These are phyloP conservation scores for Semaprochilodus insignis DNA, from an alignment of 2,797 vertebrate species.

Conservation along the genomic window DNA sequence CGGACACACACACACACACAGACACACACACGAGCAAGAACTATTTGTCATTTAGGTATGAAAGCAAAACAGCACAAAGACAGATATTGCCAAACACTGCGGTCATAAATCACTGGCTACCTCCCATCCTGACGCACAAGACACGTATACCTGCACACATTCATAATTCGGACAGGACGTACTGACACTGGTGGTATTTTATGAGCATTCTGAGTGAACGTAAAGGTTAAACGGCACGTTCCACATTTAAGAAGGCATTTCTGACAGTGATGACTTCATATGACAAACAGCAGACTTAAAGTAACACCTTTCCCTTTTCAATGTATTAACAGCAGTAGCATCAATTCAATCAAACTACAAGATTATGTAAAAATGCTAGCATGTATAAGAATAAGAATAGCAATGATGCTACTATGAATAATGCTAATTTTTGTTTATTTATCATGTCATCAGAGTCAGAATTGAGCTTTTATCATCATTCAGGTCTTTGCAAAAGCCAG, in stretches of 20 bases:
- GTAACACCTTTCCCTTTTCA: neutral
- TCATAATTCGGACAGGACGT: neutral
- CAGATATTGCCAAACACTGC: constrained; percentile 62
- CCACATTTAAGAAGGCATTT: neutral
- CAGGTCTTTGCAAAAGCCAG: too few relatives aligned
- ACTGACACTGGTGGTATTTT: neutral
- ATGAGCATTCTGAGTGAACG: neutral
- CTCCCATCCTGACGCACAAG: constrained; percentile 57
- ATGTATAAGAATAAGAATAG: too few relatives aligned
- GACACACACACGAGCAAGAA: constrained; percentile 54
- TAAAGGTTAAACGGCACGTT: constrained; percentile 2
- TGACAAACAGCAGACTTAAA: neutral
- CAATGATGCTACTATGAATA: too few relatives aligned
- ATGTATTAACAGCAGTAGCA: neutral
- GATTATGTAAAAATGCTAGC: too few relatives aligned
- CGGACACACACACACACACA: constrained; percentile 37
- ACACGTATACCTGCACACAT: neutral
- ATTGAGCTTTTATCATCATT: too few relatives aligned
- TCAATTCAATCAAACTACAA: neutral
- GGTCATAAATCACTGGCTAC: constrained; percentile 57
- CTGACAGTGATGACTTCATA: neutral
- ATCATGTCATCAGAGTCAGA: too few relatives aligned
- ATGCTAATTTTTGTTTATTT: too few relatives aligned
- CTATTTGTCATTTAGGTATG: constrained; percentile 39
- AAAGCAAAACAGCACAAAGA: constrained; percentile 37